phyloP scores from a whole-genome alignment of 2,113 vertebrate genomes.

The Dasyurus viverrinus region DNA sequence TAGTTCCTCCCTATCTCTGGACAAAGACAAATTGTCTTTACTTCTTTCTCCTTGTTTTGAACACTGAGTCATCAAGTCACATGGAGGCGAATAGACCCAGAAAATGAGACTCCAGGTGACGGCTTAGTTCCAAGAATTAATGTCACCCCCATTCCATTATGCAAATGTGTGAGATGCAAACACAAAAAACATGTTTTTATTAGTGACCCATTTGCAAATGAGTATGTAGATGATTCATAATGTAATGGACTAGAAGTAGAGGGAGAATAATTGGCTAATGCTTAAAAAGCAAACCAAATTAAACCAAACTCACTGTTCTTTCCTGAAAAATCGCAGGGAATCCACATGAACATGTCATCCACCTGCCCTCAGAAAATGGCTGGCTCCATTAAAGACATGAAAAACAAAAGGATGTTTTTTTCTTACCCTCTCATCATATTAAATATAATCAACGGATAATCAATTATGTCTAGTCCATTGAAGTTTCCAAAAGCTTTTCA shows the following conservation, averaged over 20 bases:
- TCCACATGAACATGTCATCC: background rate
- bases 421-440: background rate
- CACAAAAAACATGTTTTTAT: slow-evolving; percentile 47
- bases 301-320: background rate
- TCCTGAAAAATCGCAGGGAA: background rate
- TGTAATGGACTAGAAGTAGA: background rate
- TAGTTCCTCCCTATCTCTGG: background rate
- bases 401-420: background rate
- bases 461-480: background rate
- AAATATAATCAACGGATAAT: background rate
- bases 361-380: background rate
- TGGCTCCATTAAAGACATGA: background rate
- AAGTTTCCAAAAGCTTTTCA: background rate
- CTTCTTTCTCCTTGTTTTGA: background rate
- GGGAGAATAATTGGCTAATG: background rate
- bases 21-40: background rate
- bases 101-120: slow-evolving; percentile 6
- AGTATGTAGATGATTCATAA: background rate
- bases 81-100: background rate
- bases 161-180: slow-evolving; percentile 73
- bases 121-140: slow-evolving; percentile 63
- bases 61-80: background rate
- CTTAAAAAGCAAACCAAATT: background rate
- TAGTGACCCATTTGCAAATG: background rate
- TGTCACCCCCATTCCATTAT: slow-evolving; percentile 45